These are phyloP conservation scores for Acheta domesticus DNA, from an alignment of 2,888 invertebrate species.

Conservation along the genomic window DNA sequence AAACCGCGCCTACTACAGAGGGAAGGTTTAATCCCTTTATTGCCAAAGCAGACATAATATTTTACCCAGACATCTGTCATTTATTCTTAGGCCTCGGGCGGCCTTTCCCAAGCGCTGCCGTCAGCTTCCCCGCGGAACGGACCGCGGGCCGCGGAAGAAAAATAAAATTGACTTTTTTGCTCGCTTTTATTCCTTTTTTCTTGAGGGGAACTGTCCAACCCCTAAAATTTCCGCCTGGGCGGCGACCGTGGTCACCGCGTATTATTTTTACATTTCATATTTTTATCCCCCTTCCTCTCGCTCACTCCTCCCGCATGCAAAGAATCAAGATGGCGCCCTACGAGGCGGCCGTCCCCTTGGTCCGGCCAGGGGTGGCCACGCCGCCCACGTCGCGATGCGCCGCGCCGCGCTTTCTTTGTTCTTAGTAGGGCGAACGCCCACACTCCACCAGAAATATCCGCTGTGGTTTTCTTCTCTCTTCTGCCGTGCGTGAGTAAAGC, in stretches of 20 bases:
- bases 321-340: not conserved
- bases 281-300: conserved; percentile 12
- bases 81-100: no score
- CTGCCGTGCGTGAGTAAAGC: no score
- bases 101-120: not conserved
- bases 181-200: conserved; percentile 8
- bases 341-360: not conserved
- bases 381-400: not conserved
- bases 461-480: no score
- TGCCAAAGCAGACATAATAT: no score
- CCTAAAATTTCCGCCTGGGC: not conserved
- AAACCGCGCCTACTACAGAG: no score
- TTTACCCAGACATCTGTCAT: no score
- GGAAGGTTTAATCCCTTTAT: no score
- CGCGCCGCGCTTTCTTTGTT: no score
- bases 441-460: no score
- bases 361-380: not conserved
- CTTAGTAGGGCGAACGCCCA: no score
- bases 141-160: not conserved
- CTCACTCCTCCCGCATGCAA: not conserved
- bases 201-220: conserved; percentile 18
- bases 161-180: conserved; percentile 18
- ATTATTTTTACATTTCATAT: conserved; percentile 26
- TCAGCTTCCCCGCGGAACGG: not conserved
- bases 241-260: conserved; percentile 2